Conservation (phyloP, 2,797 vertebrate genomes). For the Hypotaenidia philippensis region DNA sequence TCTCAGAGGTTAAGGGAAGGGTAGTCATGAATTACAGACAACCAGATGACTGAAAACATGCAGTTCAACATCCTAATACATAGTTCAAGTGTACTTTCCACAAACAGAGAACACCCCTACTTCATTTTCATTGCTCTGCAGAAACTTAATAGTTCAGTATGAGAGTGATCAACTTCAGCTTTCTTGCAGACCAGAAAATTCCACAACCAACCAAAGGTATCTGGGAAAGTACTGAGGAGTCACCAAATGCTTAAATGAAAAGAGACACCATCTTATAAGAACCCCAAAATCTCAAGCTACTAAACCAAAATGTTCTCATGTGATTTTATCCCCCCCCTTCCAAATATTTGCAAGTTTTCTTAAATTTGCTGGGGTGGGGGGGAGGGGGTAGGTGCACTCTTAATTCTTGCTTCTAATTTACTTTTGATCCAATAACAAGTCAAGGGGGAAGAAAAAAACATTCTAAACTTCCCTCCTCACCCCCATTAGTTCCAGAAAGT, state of each 20-base stretch:
- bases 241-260: neutral
- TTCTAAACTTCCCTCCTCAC: neutral
- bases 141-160: neutral
- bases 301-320: neutral
- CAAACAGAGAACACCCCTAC: neutral
- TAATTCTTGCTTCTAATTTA: neutral
- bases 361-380: rapidly evolving
- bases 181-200: neutral
- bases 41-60: neutral
- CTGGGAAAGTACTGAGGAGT: neutral
- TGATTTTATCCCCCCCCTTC: neutral
- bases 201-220: neutral
- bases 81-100: neutral
- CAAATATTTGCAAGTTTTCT: neutral
- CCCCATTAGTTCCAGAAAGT: neutral
- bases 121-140: neutral
- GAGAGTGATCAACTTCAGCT: neutral
- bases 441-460: no score
- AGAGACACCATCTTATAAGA: neutral
- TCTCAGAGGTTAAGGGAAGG: neutral
- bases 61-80: neutral
- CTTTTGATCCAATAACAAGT: neutral
- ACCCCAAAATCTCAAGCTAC: neutral
- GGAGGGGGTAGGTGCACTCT: neutral
- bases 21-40: neutral